A percentile compares a stretch with the other conserved stretches of the same genome.
Evolutionary conservation across 2,113 vertebrate species (phyloP).

Genomic region (Indri indri): DNA sequence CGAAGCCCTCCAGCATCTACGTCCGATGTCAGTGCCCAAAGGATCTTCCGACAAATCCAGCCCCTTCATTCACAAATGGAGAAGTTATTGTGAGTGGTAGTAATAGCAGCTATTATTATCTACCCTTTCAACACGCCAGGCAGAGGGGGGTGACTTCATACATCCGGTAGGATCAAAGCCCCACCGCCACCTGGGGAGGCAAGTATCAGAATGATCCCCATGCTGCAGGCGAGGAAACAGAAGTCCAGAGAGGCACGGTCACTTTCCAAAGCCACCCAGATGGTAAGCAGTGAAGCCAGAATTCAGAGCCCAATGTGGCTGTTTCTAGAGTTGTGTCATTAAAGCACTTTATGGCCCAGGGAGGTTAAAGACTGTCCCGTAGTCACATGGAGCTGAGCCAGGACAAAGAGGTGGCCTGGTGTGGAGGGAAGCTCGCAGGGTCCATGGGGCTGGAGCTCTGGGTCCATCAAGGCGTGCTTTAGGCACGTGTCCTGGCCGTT

Average conservation of each 20-base stretch:
- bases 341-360: rapidly evolving
- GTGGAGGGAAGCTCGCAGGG: too few relatives aligned
- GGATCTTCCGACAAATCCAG: background rate
- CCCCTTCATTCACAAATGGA: background rate
- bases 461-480: background rate
- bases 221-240: background rate
- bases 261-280: background rate
- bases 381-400: background rate
- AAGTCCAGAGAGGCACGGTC: background rate
- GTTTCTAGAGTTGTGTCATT: background rate
- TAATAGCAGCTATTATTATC: background rate
- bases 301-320: background rate
- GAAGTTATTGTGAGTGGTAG: rapidly evolving
- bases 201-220: rapidly evolving
- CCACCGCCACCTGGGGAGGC: background rate
- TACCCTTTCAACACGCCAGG: too few relatives aligned
- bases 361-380: background rate
- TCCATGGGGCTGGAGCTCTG: background rate
- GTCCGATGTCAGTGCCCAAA: background rate
- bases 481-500: background rate
- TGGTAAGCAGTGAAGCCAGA: background rate
- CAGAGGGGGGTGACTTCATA: too few relatives aligned
- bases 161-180: background rate
- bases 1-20: background rate
- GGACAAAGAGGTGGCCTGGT: background rate